These are phyloP conservation scores for Pseudoips prasinana DNA, from an alignment of 2,888 invertebrate species.

Conservation along the genomic window DNA sequence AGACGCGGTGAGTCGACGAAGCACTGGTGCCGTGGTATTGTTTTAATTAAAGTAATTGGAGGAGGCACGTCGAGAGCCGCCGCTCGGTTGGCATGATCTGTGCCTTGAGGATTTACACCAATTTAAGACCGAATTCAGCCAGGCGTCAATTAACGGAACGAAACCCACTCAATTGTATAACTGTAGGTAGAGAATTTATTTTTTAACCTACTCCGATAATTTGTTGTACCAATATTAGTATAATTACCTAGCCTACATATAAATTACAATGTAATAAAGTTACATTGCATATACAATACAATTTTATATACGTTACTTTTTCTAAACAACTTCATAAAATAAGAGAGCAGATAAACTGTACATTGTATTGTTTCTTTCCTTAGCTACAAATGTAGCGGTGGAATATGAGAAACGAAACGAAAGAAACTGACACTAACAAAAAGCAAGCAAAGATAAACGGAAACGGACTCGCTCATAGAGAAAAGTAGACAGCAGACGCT, in stretches of 20 bases:
- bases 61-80: slow-evolving; percentile 75
- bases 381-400: slow-evolving; percentile 60
- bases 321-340: no score
- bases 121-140: slow-evolving; percentile 71
- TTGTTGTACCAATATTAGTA: background rate
- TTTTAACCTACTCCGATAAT: slow-evolving; percentile 12
- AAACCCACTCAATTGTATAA: slow-evolving; percentile 52
- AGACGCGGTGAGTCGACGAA: slow-evolving; percentile 77
- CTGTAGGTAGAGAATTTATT: slow-evolving; percentile 21
- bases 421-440: slow-evolving; percentile 66
- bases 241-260: background rate
- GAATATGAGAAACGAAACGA: slow-evolving; percentile 67
- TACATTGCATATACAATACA: no score
- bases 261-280: no score
- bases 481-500: slow-evolving; percentile 61
- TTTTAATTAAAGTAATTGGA: slow-evolving; percentile 83
- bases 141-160: slow-evolving; percentile 70
- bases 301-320: no score
- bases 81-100: slow-evolving; percentile 76
- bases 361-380: slow-evolving; percentile 31
- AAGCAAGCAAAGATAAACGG: slow-evolving; percentile 74
- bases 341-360: slow-evolving; percentile 1
- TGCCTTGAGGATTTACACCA: slow-evolving; percentile 80
- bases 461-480: slow-evolving; percentile 74
- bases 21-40: slow-evolving; percentile 77